These are phyloP conservation scores for Charaxes varanes DNA, from an alignment of 1,140 invertebrate species.

Conservation along the genomic window DNA sequence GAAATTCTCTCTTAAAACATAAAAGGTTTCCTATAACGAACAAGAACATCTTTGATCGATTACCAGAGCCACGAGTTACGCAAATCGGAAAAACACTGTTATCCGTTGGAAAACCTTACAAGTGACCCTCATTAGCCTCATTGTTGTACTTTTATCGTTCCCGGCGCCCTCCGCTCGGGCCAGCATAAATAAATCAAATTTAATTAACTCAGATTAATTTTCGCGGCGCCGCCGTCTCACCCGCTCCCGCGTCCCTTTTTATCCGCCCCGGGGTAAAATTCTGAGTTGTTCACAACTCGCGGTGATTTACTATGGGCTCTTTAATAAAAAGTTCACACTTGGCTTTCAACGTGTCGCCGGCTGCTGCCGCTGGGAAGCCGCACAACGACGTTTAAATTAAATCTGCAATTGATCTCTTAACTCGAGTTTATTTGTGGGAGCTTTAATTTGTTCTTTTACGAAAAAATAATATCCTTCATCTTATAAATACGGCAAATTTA, in stretches of 20 bases:
- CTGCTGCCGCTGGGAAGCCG: conserved; percentile 36
- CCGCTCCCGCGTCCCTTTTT: conserved; percentile 49
- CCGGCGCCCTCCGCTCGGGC: conserved; percentile 33
- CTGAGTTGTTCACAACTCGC: conserved; percentile 35
- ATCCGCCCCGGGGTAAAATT: conserved; percentile 54
- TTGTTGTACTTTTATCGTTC: conserved; percentile 61
- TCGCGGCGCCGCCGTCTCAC: conserved; percentile 46
- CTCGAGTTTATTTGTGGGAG: conserved; percentile 6
- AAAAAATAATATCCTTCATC: too few species aligned
- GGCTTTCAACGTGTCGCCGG: conserved; percentile 50
- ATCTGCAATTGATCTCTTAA: conserved; percentile 39
- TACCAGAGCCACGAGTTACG: conserved; percentile 21
- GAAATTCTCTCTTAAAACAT: too few species aligned
- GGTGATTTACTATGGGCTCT: conserved; percentile 54
- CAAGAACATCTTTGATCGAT: neutral
- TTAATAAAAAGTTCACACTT: conserved; percentile 70
- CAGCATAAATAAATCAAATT: conserved; percentile 68
- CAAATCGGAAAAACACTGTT: conserved; percentile 53
- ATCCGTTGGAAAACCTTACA: conserved; percentile 56
- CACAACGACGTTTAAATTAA: conserved; percentile 48
- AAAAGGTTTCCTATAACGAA: conserved; percentile 2
- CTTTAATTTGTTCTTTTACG: conserved; percentile 2
- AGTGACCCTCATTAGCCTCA: conserved; percentile 61
- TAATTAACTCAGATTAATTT: conserved; percentile 70
- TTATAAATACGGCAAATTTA: too few species aligned